A percentile compares a stretch with the other conserved stretches of the same genome.
Evolutionary conservation across 2,113 vertebrate species (phyloP).

Genomic region (Noctilio leporinus): DNA sequence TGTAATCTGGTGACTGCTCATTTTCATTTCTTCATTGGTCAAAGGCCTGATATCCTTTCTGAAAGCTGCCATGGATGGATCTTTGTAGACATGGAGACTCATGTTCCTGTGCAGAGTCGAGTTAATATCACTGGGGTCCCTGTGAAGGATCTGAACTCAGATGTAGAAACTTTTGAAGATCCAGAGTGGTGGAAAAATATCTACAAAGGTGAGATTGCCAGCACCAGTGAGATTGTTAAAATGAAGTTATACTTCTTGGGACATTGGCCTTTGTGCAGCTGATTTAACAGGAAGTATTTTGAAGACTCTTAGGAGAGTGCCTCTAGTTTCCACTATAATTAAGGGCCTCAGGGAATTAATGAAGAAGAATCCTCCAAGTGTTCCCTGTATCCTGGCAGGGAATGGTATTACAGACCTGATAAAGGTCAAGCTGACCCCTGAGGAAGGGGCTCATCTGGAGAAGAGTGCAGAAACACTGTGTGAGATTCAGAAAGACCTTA

Average conservation of each 20-base stretch:
- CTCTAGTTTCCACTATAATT: constrained; percentile 91
- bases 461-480: no score
- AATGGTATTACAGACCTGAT: constrained; percentile 89
- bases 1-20: constrained; percentile 88
- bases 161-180: constrained; percentile 85
- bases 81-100: constrained; percentile 55
- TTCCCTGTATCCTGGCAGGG: constrained; percentile 90
- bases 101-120: constrained; percentile 43
- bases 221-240: constrained; percentile 95
- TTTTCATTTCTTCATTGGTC: constrained; percentile 86
- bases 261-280: constrained; percentile 94
- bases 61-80: constrained; percentile 67
- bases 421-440: constrained; percentile 87
- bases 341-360: constrained; percentile 90
- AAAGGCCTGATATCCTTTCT: constrained; percentile 82
- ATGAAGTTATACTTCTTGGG: constrained; percentile 97
- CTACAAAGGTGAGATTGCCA: constrained; percentile 90
- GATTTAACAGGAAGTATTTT: constrained; percentile 90
- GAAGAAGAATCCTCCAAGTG: constrained; percentile 93
- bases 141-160: constrained; percentile 86
- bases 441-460: no score
- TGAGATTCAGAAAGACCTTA: constrained; percentile 92
- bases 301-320: constrained; percentile 91
- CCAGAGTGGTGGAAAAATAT: constrained; percentile 89
- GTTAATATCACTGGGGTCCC: constrained; percentile 57